Percentiles rank a stretch among this genome's conserved stretches.
Evolutionary conservation across 2,888 invertebrate species (phyloP).

Genomic region (Alitta virens): DNA sequence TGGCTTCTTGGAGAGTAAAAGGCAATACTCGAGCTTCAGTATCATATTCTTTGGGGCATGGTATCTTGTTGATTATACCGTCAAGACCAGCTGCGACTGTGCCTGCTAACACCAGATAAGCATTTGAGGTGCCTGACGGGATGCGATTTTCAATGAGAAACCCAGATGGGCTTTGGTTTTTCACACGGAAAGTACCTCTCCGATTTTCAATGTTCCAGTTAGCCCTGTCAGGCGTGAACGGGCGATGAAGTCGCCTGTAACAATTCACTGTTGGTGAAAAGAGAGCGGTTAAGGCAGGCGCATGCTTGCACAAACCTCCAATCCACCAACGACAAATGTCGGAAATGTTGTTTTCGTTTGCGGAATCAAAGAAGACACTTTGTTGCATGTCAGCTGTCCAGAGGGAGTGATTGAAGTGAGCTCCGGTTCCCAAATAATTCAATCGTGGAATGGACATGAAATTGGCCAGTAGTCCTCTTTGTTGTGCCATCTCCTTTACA

Average conservation of each 20-base stretch:
- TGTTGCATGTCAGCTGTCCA: constrained; percentile 9
- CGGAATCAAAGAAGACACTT: constrained; percentile 22
- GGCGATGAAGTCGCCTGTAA: constrained; percentile 24
- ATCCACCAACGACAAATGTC: constrained; percentile 24
- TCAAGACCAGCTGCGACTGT: constrained; percentile 29
- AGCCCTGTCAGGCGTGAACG: constrained; percentile 15
- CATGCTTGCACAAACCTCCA: constrained; percentile 28
- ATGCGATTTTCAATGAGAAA: constrained; percentile 28
- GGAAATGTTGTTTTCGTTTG: constrained; percentile 14
- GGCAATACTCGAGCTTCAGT: constrained; percentile 14
- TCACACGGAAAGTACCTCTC: constrained; percentile 20
- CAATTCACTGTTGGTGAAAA: constrained; percentile 32
- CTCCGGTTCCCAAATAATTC: constrained; percentile 12
- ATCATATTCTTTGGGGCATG: neutral
- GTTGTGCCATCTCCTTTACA: constrained; percentile 22
- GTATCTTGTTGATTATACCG: constrained; percentile 20
- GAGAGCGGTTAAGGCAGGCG: constrained; percentile 25
- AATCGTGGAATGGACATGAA: constrained; percentile 29
- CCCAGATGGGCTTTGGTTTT: constrained; percentile 2
- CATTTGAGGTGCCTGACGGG: constrained; percentile 22
- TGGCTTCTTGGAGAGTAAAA: constrained; percentile 20
- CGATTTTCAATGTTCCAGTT: constrained; percentile 30
- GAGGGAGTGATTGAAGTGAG: constrained; percentile 32
- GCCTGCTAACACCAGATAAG: constrained; percentile 28
- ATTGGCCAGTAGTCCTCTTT: constrained; percentile 9